Evolutionary conservation across 2,797 vertebrate species (phyloP).

Genomic region (Numenius phaeopus): DNA sequence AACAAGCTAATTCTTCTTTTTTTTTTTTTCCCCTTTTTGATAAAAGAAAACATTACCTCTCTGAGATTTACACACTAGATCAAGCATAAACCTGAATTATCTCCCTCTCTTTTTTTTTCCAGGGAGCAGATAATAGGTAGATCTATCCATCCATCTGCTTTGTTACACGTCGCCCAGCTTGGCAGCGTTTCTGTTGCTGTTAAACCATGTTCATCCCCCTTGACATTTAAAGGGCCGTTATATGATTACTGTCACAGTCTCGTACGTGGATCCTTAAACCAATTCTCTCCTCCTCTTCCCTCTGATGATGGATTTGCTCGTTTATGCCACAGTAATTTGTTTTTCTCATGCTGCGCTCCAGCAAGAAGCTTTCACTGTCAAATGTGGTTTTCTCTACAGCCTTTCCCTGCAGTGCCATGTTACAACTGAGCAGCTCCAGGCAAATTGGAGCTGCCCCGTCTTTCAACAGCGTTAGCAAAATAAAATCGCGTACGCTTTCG

Average conservation of each 20-base stretch:
- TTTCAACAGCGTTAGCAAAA: neutral
- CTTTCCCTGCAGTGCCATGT: neutral
- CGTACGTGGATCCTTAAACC: neutral
- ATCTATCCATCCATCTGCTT: slow-evolving; percentile 14
- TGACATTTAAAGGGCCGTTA: slow-evolving; percentile 48
- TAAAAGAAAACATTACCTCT: slow-evolving; percentile 43
- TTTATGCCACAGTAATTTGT: slow-evolving; percentile 39
- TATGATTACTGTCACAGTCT: slow-evolving; percentile 42
- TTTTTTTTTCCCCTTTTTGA: neutral
- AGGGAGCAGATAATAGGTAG: slow-evolving; percentile 31
- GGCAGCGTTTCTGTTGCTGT: slow-evolving; percentile 15
- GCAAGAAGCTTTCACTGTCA: slow-evolving; percentile 16
- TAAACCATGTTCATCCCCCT: slow-evolving; percentile 23
- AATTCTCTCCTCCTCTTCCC: slow-evolving; percentile 17
- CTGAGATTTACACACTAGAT: slow-evolving; percentile 49
- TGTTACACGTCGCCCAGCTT: neutral
- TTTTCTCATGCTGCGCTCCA: neutral
- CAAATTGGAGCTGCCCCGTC: neutral
- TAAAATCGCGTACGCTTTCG: accelerated
- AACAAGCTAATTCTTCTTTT: neutral
- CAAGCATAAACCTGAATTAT: slow-evolving; percentile 29
- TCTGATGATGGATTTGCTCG: slow-evolving; percentile 20
- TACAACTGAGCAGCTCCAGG: neutral
- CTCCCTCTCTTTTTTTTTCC: neutral
- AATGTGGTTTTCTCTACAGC: neutral